Evolutionary conservation across 1,140 invertebrate genomes (phyloP), one percentile per base, ranked within the genome.

Genomic region (Zaprionus tsacasi): DNA sequence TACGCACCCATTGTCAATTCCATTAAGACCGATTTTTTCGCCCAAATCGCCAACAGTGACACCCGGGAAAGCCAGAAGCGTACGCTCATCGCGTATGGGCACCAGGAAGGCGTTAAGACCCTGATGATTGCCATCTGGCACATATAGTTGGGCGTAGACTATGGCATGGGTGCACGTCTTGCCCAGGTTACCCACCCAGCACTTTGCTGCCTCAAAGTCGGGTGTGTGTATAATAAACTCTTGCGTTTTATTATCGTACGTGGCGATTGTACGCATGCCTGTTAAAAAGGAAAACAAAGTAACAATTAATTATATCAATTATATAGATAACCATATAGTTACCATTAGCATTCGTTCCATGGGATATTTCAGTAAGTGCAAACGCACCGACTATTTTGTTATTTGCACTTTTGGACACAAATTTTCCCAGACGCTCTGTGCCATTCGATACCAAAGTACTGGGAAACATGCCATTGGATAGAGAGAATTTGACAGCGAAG

Each of bases 141-240:
- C 97, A 82, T 96, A 95, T 11, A 99, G 93, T 93, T 98, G 96
- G 0, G 98, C 98, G 93, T 97, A 98, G 1, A 98, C 94, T 35
- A 98, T 93, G 0, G 96, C 96, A 93, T 98, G 97, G 0, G 97
- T 98, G 30, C 96, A 95, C 43, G 95, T 95, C 95, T 98, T 95
- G 68, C 96, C 96, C 95, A 82, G 73, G 77, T 92, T 92, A 0
- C 91, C 91, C 1, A 92, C 94, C 97, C 97, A 98, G 86, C 96
- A 97, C 93, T 98, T 98, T 35, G 96, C 96, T 13, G 97, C 96
- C 92, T 98, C 96, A 92, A 97, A 96, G 91, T 97, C 95, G 12
- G 97, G 96, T 1, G 96, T 96, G 85, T 98, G 95, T 45, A 98
- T 91, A 0, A 97, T 93, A 93, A 98, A 98, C 91, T 96, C 94